Percentiles rank a stretch among this genome's conserved stretches.
These are phyloP conservation scores for Platichthys stellatus DNA, from an alignment of 2,113 vertebrate species.

Conservation along the genomic window DNA sequence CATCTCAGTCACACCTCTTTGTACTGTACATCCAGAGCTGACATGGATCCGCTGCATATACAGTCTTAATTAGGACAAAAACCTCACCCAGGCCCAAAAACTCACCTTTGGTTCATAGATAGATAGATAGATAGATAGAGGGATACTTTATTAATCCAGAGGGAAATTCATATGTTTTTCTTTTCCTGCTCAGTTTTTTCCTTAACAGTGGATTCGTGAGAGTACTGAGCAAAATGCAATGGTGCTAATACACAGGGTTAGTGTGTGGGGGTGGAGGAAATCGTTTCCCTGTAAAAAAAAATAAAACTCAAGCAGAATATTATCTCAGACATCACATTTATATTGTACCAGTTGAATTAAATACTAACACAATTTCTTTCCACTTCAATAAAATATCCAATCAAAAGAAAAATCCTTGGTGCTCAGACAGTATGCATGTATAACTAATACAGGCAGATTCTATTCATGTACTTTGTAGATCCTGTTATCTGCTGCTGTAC, in stretches of 20 bases:
- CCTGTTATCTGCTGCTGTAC: background rate
- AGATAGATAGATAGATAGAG: no score
- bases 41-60: background rate
- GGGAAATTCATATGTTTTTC: background rate
- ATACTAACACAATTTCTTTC: slow-evolving; percentile 7
- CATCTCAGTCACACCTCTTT: no score
- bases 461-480: background rate
- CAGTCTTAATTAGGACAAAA: slow-evolving; percentile 18
- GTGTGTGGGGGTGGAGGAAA: slow-evolving; percentile 42
- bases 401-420: background rate
- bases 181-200: background rate
- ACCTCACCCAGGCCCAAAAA: background rate
- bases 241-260: slow-evolving; percentile 18
- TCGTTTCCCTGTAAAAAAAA: slow-evolving; percentile 8
- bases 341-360: slow-evolving; percentile 28
- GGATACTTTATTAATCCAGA: no score
- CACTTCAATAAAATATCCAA: slow-evolving; percentile 25
- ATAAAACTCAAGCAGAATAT: background rate
- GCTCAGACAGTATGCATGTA: background rate
- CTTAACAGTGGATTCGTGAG: slow-evolving; percentile 9
- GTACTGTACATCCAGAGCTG: background rate
- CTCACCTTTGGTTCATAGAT: background rate
- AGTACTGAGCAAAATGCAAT: background rate
- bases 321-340: slow-evolving; percentile 24
- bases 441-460: slow-evolving; percentile 3